Conservation (phyloP, 2,113 vertebrate genomes). For the Callocephalon fimbriatum region DNA sequence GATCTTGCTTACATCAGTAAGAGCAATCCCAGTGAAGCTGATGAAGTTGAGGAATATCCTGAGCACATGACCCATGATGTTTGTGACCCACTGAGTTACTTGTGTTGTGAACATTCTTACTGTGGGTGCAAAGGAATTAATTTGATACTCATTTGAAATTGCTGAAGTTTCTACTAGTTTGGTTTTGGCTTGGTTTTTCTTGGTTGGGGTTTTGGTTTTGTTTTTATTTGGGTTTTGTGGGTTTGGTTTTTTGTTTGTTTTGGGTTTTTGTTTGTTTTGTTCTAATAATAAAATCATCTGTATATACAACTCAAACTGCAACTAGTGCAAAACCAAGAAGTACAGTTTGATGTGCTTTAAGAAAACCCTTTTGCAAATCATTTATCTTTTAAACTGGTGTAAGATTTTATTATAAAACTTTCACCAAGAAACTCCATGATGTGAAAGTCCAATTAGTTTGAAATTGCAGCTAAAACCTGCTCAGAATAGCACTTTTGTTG, state of each 20-base stretch:
- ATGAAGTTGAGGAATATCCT: not conserved
- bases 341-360: not conserved
- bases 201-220: not conserved
- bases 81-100: not conserved
- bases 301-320: fast-evolving
- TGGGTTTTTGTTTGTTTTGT: not conserved
- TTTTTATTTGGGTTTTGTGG: not conserved
- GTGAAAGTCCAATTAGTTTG: not conserved
- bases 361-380: not conserved
- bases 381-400: not conserved
- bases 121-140: not conserved
- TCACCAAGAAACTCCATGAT: not conserved
- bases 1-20: not conserved
- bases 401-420: not conserved
- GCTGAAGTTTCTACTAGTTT: not conserved
- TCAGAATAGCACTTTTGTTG: not conserved
- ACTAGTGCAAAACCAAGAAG: not conserved
- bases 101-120: not conserved
- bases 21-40: not conserved
- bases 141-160: not conserved
- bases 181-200: not conserved
- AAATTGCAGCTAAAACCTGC: not conserved
- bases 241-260: not conserved
- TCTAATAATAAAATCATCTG: not conserved
- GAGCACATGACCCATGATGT: not conserved